Base-by-base conservation (phyloP, 2,113 vertebrate genomes). In the Saimiri boliviensis region DNA sequence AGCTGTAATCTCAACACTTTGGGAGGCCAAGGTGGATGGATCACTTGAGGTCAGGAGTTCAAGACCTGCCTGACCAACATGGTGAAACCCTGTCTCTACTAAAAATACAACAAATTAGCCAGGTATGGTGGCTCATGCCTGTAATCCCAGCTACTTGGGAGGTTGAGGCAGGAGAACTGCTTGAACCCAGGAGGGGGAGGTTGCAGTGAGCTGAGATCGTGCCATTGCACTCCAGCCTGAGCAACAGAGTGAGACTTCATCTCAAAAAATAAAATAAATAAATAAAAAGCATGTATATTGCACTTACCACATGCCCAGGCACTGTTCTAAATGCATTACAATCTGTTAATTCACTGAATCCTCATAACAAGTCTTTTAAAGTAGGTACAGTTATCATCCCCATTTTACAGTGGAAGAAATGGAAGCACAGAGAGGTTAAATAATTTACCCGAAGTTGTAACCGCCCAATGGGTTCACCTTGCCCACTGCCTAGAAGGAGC, bases 301-400 rank as follows among this genome's bases (percentile, higher is more conserved):
- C 56, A 40, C 37, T 91, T 88, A 63, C 23, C 82, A 47, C 56
- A 37, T 52, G 32, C 54, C 60, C 30, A 82, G 54, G 54, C 76
- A 80, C 60, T 49, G 37, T 93, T 93, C 86, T 37, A 95, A 96
- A 84, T 81, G 91, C 32, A 86, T 92, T 85, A 73, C 21, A 42
- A 32, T 84, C 47, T 81, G 73, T 85, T 81, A 82, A 84, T 40
- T 89, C 32, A 66, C 40, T 80, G 73, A 84, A 73, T 77, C 74
- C 74, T 93, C 27, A 60, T n/a, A 77, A 73, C 3, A 60, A 68
- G 60, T 83, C 40, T 27, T 92, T 91, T 84, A 81, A 84, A 76
- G 49, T 37, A 89, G 16, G 32, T 80, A 68, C 30, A 84, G n/a
- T 91, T 54, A 79, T 80, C 85, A 58, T 21, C 25, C 37, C 35